phyloP scores from a whole-genome alignment of 2,797 vertebrate genomes.

The Crocodylus rhombifer region DNA sequence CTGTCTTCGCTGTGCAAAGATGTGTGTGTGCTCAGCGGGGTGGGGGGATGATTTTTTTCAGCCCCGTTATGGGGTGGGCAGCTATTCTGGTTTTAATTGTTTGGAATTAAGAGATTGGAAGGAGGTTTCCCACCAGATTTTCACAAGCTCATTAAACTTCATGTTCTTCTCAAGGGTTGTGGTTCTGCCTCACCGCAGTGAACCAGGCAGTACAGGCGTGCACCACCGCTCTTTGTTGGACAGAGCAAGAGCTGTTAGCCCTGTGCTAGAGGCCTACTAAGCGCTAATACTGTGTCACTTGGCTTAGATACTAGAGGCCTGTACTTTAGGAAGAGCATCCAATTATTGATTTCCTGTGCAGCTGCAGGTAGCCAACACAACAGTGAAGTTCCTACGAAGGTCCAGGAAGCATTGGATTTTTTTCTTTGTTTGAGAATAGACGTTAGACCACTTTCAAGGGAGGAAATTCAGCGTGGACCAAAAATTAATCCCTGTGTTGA shows the following conservation, averaged over 20 bases:
- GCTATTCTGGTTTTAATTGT: not conserved
- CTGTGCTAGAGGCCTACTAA: not conserved
- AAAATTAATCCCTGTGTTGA: not conserved
- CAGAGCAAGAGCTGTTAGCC: not conserved
- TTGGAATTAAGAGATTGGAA: not conserved
- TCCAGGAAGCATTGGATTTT: not conserved
- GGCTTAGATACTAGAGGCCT: not conserved
- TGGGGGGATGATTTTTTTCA: not conserved
- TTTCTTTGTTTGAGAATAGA: not conserved
- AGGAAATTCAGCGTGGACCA: not conserved
- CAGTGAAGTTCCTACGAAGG: not conserved
- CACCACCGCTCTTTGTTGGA: not conserved
- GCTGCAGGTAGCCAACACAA: not conserved
- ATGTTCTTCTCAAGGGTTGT: not conserved
- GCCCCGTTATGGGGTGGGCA: not conserved
- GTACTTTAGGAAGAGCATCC: not conserved
- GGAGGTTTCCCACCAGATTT: not conserved
- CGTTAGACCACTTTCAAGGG: not conserved
- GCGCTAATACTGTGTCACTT: not conserved
- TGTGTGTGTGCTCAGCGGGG: too few relatives aligned
- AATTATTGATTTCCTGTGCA: fast-evolving
- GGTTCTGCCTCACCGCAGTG: not conserved
- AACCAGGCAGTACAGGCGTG: not conserved
- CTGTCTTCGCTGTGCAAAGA: too few relatives aligned
- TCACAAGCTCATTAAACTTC: not conserved